Evolutionary conservation across 2,113 vertebrate genomes (phyloP).

Genomic region (Syngnathus typhle): DNA sequence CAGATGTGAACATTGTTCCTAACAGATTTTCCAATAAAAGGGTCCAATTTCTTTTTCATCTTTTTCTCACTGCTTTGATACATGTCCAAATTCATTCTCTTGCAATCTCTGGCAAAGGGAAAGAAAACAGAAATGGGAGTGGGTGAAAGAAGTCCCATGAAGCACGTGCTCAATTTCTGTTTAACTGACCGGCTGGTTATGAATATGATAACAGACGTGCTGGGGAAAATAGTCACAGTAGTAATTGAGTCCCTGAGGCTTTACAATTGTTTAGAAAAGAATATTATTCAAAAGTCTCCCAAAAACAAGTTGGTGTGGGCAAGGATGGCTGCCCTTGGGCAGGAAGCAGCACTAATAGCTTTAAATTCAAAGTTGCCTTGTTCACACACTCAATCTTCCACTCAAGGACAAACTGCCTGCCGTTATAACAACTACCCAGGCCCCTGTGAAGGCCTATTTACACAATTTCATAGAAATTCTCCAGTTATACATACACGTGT

Average conservation of each 20-base stretch:
- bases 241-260: neutral
- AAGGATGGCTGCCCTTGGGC: neutral
- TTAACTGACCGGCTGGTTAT: neutral
- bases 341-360: neutral
- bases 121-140: conserved; percentile 6
- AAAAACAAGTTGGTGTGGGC: neutral
- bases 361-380: neutral
- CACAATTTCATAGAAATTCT: conserved; percentile 12
- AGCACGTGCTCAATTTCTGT: conserved; percentile 13
- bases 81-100: conserved; percentile 42
- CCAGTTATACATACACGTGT: conserved; percentile 2
- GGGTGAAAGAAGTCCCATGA: neutral
- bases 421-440: conserved; percentile 19
- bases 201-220: neutral
- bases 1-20: conserved; percentile 35
- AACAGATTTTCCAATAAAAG: conserved; percentile 40
- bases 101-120: conserved; percentile 24
- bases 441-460: conserved; percentile 5
- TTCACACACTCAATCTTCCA: neutral
- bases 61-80: conserved; percentile 33
- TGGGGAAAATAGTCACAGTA: neutral
- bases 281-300: neutral
- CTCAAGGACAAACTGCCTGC: neutral
- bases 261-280: neutral
- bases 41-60: conserved; percentile 38